Evolutionary conservation across 1,140 invertebrate species (phyloP).

Genomic region (Chelonus insularis): DNA sequence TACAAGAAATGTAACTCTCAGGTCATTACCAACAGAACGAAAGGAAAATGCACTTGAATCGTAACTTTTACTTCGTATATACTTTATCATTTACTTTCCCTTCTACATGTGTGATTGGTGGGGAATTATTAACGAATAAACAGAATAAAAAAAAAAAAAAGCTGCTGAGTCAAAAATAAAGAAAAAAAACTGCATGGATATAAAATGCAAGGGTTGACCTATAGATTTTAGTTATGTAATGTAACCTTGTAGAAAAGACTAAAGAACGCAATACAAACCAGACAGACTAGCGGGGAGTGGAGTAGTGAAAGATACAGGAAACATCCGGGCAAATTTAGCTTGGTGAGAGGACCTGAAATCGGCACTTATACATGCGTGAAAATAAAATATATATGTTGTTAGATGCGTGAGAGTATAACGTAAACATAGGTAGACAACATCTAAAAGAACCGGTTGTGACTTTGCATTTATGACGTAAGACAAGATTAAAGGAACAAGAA

Average conservation of each 20-base stretch:
- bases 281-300: constrained; percentile 16
- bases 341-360: constrained; percentile 10
- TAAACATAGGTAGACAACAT: background rate
- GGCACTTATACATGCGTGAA: constrained; percentile 4
- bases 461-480: constrained; percentile 28
- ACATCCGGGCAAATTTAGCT: constrained; percentile 6
- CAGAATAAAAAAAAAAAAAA: constrained; percentile 1
- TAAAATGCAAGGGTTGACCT: background rate
- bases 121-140: too few relatives aligned
- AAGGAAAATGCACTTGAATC: constrained; percentile 16
- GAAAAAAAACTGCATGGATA: background rate
- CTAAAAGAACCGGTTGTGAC: constrained; percentile 21
- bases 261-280: background rate
- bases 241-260: too few relatives aligned
- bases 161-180: background rate
- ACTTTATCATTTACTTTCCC: background rate
- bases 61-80: background rate
- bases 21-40: constrained; percentile 39
- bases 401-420: background rate
- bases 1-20: constrained; percentile 8
- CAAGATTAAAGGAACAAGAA: constrained; percentile 2
- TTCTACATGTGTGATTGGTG: background rate
- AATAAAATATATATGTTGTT: background rate
- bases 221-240: too few relatives aligned
- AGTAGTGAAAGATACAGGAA: constrained; percentile 15